Evolutionary conservation across 2,797 vertebrate species (phyloP), one percentile per base, ranked within the genome.

Genomic region (Scolopax bukidnonensis): DNA sequence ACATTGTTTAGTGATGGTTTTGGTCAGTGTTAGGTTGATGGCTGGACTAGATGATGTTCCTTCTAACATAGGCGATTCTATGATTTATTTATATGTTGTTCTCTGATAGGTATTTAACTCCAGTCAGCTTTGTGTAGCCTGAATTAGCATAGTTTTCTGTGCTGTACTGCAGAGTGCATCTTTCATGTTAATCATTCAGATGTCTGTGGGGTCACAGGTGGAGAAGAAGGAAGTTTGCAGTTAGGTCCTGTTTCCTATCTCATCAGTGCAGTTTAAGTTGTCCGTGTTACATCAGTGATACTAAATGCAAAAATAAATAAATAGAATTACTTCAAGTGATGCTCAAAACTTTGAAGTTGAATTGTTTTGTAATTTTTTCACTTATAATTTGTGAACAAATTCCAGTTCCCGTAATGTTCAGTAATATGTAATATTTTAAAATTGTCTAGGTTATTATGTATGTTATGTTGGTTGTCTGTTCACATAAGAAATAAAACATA

Each of bases 61-160:
- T 51, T 51, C 50, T 10, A 6, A 28, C 27, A 9, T 27, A 28
- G 50, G 50, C 25, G 50, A 51, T 45, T 45, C 19, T 11, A 45
- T 47, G 45, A 47, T 70, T 51, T 73, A 25, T 48, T 77, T 57
- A 13, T 41, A 2, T 67, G 53, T 70, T 83, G 2, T 70, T 23
- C 16, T 36, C 25, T 4, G 4, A 33, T 63, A 10, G 15, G 1
- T 11, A n/a, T 60, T 80, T 38, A 68, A 20, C 27, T 81, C 20
- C 16, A 11, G 10, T 54, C 41, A 78, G 16, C 28, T 70, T 64
- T 3, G 5, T 64, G 56, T 17, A 67, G 8, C 17, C 27, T 28
- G 38, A 71, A 15, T 45, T 90, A 28, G 32, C 0, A 0, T 4
- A 64, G 6, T 73, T 20, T 63, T 75, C 19, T 20, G 48, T 0